Base-by-base conservation (phyloP, 2,113 vertebrate genomes). In the Odobenus rosmarus region DNA sequence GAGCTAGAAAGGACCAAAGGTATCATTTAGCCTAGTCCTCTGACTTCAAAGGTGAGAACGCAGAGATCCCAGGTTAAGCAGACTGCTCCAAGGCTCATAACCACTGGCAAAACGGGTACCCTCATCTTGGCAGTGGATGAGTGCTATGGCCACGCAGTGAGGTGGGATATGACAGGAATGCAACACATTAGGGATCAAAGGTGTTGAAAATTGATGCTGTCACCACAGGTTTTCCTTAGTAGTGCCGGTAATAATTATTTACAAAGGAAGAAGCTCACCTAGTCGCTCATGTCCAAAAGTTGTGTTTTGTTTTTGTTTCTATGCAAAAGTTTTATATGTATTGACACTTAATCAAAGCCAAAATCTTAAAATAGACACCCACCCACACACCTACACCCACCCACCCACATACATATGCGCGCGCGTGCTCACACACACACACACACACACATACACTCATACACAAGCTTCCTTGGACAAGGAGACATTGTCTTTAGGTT, bases 341-440 rank as follows among this genome's bases (percentile, higher is more conserved):
- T 14, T 69, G 69, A 59, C 46, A 61, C 72, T 49, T 79, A 79
- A 86, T 92, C 61, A 92, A 97, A 95, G 83, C 10, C 36, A 92
- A 80, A 95, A 92, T 85, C 36, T 46, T 71, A 81, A 96, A 57
- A 83, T 9, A 84, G 11, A 42, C 7, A 39, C 24, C 59, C 28
- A 49, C 2, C 51, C 14, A 36, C 7, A 74, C 2, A 62, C 24
- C 51, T 14, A 39, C 24, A n/a, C 62, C 28, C 62, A 15, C 62
- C 28, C 28, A 7, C 61, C 11, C 26, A 31, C 39, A 21, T 13
- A 46, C 77, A 91, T 26, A 18, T 15, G 15, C 5, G 13, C 53
- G 14, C 21, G 49, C 36, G 62, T 33, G 86, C 42, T 39, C 10
- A 26, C 69, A 33, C 18, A 46, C 18, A 62, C 71, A 90, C 55